Evolutionary conservation across 2,797 vertebrate genomes (phyloP).

Genomic region (Ctenosaura bakeri): DNA sequence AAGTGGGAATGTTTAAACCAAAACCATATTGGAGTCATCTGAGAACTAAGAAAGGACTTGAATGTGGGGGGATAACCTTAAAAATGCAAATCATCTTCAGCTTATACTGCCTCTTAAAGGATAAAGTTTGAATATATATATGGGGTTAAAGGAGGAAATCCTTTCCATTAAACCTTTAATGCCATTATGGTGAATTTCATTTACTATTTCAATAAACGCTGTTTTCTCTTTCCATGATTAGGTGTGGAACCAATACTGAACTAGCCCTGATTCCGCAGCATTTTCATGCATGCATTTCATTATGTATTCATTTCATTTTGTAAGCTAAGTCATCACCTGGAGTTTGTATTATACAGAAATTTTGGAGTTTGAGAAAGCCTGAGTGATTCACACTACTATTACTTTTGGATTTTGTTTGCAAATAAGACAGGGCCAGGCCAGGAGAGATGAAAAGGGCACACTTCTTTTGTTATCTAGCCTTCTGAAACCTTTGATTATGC

Average conservation of each 20-base stretch:
- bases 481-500: not conserved
- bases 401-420: not conserved
- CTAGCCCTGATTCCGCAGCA: not conserved
- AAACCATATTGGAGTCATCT: conserved; percentile 26
- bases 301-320: not conserved
- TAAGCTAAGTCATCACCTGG: not conserved
- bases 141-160: conserved; percentile 31
- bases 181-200: conserved; percentile 9
- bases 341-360: not conserved
- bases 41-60: conserved; percentile 32
- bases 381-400: not conserved
- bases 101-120: not conserved
- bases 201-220: conserved; percentile 13
- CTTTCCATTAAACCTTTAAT: conserved; percentile 17
- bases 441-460: not conserved
- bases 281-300: not conserved
- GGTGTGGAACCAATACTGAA: not conserved
- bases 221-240: conserved; percentile 16
- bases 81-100: conserved; percentile 50
- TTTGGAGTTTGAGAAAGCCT: not conserved
- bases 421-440: not conserved
- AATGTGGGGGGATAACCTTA: conserved; percentile 2
- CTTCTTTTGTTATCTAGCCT: not conserved
- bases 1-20: conserved; percentile 41
- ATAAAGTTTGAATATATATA: conserved; percentile 21